These are phyloP conservation scores for Polydrusus cervinus DNA, from an alignment of 2,888 invertebrate genomes.

Conservation along the genomic window DNA sequence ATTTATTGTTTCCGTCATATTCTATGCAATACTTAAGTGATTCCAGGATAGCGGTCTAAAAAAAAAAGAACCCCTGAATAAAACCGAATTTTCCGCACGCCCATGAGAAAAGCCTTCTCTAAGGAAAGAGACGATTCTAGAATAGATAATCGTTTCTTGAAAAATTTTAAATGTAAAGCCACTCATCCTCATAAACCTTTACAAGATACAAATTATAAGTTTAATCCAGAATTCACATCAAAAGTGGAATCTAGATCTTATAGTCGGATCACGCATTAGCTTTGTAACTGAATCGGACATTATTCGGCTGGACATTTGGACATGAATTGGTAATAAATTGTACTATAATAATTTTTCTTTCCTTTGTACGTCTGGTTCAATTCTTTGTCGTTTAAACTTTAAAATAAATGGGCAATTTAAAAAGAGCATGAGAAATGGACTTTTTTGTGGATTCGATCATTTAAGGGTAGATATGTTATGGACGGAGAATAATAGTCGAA, in stretches of 20 bases:
- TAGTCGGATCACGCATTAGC: conserved; percentile 44
- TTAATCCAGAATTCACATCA: conserved; percentile 39
- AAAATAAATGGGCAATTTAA: conserved; percentile 8
- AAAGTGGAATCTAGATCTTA: conserved; percentile 33
- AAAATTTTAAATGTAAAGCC: conserved; percentile 28
- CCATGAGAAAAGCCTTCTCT: too few relatives aligned
- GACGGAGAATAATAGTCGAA: too few relatives aligned
- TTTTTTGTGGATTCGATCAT: not conserved
- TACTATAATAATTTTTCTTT: conserved; percentile 33
- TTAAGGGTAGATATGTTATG: not conserved
- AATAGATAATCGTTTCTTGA: not conserved
- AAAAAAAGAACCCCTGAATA: too few relatives aligned
- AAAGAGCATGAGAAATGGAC: not conserved
- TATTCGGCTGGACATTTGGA: conserved; percentile 30
- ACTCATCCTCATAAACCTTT: conserved; percentile 32
- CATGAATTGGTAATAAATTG: conserved; percentile 40
- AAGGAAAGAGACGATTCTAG: too few relatives aligned
- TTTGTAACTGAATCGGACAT: conserved; percentile 40
- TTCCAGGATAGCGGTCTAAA: too few relatives aligned
- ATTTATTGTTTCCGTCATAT: too few relatives aligned
- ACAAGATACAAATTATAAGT: conserved; percentile 42
- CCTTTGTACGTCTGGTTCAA: conserved; percentile 17
- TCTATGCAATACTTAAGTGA: too few relatives aligned
- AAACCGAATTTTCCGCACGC: too few relatives aligned
- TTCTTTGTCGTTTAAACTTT: conserved; percentile 21